These are phyloP conservation scores for Catotricha subobsoleta DNA, from an alignment of 2,888 invertebrate species.

Conservation along the genomic window DNA sequence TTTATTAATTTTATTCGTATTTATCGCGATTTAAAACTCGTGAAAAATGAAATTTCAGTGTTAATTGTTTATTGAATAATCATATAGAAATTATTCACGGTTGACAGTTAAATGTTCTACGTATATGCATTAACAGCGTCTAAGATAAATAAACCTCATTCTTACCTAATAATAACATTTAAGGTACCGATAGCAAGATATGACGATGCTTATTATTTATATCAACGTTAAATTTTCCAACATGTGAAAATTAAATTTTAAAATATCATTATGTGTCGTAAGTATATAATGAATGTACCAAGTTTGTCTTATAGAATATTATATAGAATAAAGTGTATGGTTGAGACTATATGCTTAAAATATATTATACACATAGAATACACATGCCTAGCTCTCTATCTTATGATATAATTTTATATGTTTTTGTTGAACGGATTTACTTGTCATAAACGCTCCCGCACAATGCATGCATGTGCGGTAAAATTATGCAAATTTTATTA, in stretches of 20 bases:
- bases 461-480: constrained; percentile 4
- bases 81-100: no score
- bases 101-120: no score
- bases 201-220: not conserved
- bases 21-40: not conserved
- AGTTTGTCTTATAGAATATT: no score
- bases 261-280: not conserved
- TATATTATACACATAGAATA: no score
- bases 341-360: no score
- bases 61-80: no score
- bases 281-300: constrained; percentile 2
- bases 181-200: no score
- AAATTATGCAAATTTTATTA: constrained; percentile 8
- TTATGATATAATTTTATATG: not conserved
- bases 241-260: not conserved
- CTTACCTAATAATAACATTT: no score
- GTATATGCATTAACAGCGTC: no score
- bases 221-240: not conserved
- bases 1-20: not conserved
- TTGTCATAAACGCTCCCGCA: constrained; percentile 4
- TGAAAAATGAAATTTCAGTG: not conserved
- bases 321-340: no score
- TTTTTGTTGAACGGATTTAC: constrained; percentile 3
- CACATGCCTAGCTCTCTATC: not conserved
- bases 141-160: no score